Evolutionary conservation across 2,113 vertebrate genomes (phyloP).

Genomic region (Paramisgurnus dabryanus): DNA sequence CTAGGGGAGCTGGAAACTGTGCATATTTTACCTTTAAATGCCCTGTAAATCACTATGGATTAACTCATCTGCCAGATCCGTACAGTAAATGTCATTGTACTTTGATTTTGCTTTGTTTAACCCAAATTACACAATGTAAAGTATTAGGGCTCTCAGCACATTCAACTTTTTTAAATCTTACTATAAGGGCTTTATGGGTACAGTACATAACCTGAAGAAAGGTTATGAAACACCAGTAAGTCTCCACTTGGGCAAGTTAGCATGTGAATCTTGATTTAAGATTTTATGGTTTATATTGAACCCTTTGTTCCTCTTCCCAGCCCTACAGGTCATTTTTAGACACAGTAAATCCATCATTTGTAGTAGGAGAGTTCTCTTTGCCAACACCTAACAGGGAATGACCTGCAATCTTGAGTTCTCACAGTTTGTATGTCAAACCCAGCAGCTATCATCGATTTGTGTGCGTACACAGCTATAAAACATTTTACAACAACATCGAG

Average conservation of each 20-base stretch:
- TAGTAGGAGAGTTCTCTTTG: slow-evolving; percentile 25
- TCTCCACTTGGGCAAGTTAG: slow-evolving; percentile 5
- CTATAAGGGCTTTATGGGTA: no score
- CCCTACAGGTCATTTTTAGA: slow-evolving; percentile 41
- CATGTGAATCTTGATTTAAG: slow-evolving; percentile 27
- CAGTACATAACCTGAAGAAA: no score
- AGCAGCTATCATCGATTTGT: slow-evolving; percentile 35
- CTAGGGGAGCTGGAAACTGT: no score
- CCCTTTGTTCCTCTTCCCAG: not conserved
- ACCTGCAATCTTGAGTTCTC: slow-evolving; percentile 38
- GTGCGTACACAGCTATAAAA: slow-evolving; percentile 13
- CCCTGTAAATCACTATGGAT: no score
- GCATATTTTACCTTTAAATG: no score
- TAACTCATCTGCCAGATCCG: no score
- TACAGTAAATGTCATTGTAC: no score
- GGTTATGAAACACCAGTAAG: no score
- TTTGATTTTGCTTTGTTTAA: no score
- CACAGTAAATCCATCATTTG: slow-evolving; percentile 47
- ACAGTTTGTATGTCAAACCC: slow-evolving; percentile 37
- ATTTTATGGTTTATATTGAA: slow-evolving; percentile 4
- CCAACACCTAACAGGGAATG: slow-evolving; percentile 37
- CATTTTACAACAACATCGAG: slow-evolving; percentile 2
- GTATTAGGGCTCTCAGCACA: no score
- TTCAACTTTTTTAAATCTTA: no score
- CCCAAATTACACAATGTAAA: no score